Conservation (phyloP, 1,140 invertebrate genomes). For the Pseudomyrmex concolor region DNA sequence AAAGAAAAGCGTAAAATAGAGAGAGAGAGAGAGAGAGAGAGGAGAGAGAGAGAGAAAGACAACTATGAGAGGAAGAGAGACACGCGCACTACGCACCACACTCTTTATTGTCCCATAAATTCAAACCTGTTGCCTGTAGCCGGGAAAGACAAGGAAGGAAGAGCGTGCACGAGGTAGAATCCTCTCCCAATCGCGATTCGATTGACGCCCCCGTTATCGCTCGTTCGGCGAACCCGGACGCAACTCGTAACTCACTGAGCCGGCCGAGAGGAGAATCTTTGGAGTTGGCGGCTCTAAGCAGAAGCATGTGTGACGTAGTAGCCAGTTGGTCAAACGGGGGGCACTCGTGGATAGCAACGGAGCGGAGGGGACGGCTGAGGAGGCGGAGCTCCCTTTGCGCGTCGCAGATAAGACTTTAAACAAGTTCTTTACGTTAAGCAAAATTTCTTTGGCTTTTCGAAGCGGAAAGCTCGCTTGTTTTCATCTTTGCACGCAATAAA, state of each 20-base stretch:
- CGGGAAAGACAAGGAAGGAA: conserved; percentile 71
- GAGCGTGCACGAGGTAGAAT: conserved; percentile 67
- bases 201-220: conserved; percentile 78
- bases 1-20: conserved; percentile 47
- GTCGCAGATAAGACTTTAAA: conserved; percentile 62
- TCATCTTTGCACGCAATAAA: neutral
- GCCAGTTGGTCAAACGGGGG: conserved; percentile 78
- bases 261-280: conserved; percentile 71
- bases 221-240: conserved; percentile 77
- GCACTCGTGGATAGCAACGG: conserved; percentile 65
- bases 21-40: conserved; percentile 62
- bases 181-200: conserved; percentile 74
- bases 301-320: conserved; percentile 80
- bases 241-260: conserved; percentile 81
- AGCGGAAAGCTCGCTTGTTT: neutral
- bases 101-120: conserved; percentile 86
- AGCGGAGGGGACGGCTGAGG: conserved; percentile 73
- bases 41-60: conserved; percentile 56
- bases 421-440: conserved; percentile 39
- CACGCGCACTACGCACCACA: conserved; percentile 82
- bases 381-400: conserved; percentile 81
- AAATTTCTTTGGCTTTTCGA: conserved; percentile 19
- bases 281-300: conserved; percentile 76
- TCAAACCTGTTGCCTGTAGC: conserved; percentile 84
- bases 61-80: conserved; percentile 71